Conservation (phyloP, 53 echinoderm and acorn worm genomes). For the Hippasteria phrygiana region DNA sequence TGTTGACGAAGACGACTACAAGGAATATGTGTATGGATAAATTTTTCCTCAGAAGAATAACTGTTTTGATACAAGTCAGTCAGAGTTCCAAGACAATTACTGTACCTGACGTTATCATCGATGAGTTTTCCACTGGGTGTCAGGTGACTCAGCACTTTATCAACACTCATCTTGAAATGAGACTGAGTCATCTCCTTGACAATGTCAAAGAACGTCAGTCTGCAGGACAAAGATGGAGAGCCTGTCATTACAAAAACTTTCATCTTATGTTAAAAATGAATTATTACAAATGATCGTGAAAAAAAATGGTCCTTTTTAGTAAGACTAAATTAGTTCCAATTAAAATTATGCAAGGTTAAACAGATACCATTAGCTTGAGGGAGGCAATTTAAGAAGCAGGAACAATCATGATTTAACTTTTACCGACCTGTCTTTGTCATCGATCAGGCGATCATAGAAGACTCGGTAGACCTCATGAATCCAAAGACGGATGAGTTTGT, state of each 20-base stretch:
- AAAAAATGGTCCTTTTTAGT: no score
- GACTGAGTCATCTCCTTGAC: constrained; percentile 97
- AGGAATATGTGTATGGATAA: not conserved
- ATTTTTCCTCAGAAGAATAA: not conserved
- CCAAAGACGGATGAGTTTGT: constrained; percentile 98
- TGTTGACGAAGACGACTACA: no score
- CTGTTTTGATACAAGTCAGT: not conserved
- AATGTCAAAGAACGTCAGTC: constrained; percentile 97
- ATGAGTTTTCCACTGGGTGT: constrained; percentile 95
- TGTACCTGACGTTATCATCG: constrained; percentile 96
- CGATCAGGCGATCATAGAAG: constrained; percentile 75
- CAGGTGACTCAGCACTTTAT: constrained; percentile 97
- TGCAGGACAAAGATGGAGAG: not conserved
- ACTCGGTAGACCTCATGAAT: constrained; percentile 98
- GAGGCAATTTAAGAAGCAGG: not conserved
- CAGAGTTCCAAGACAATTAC: not conserved
- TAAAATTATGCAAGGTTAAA: not conserved
- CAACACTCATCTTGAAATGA: constrained; percentile 97
- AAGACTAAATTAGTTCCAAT: no score
- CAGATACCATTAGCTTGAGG: not conserved
- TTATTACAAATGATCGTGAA: no score
- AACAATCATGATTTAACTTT: not conserved
- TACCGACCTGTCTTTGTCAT: constrained; percentile 77
- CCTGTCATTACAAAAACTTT: not conserved
- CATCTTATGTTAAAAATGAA: no score